Percentiles rank a stretch among this genome's conserved stretches.
These are phyloP conservation scores for Tachyglossus aculeatus DNA, from an alignment of 2,797 vertebrate genomes.

Conservation along the genomic window DNA sequence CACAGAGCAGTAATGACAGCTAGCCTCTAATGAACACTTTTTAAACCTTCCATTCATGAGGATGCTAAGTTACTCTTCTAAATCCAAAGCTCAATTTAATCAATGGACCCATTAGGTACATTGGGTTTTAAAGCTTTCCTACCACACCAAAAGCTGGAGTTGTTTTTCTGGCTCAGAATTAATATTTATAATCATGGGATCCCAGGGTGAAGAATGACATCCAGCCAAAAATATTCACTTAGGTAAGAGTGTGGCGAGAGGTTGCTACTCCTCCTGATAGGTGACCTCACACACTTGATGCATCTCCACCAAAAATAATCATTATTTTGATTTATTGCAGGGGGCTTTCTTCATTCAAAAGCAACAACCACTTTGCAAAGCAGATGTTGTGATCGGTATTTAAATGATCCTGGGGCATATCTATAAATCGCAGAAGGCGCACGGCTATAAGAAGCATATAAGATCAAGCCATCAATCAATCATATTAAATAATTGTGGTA, in stretches of 20 bases:
- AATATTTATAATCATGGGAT: neutral
- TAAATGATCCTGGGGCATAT: constrained; percentile 30
- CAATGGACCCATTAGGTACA: neutral
- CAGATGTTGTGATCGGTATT: constrained; percentile 33
- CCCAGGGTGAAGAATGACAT: neutral
- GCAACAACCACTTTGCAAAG: constrained; percentile 25
- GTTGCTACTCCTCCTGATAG: neutral
- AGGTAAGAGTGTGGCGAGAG: neutral
- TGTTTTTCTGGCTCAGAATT: neutral
- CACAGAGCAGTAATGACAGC: constrained; percentile 40
- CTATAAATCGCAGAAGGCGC: constrained; percentile 23
- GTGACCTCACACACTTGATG: neutral
- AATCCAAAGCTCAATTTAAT: neutral
- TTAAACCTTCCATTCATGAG: constrained; percentile 44
- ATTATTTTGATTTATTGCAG: constrained; percentile 43
- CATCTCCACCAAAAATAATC: constrained; percentile 25
- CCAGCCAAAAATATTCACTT: neutral
- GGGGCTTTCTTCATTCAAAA: constrained; percentile 34
- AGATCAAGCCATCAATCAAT: too few relatives aligned
- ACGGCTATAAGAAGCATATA: neutral
- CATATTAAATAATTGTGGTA: too few relatives aligned
- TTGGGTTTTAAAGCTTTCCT: neutral
- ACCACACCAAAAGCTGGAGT: neutral
- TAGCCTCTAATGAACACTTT: constrained; percentile 53
- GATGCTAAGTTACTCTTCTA: neutral